These are phyloP conservation scores for Illadopsis cleaveri DNA, from an alignment of 2,113 vertebrate genomes.

Conservation along the genomic window DNA sequence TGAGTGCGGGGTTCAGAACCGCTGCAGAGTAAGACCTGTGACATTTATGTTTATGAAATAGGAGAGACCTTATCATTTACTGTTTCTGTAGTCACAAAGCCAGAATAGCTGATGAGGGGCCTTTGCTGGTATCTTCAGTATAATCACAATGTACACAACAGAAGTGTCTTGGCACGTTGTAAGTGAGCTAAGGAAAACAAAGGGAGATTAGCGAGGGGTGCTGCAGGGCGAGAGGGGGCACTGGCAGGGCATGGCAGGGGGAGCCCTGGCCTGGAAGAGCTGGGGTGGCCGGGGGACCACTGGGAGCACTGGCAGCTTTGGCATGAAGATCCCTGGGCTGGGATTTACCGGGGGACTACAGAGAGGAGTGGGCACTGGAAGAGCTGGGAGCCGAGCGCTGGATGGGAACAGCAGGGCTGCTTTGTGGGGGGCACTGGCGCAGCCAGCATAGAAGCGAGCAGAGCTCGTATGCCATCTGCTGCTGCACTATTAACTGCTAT, in stretches of 20 bases:
- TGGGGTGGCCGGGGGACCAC: neutral
- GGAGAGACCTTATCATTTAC: slow-evolving; percentile 64
- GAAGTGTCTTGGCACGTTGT: neutral
- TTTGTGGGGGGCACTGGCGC: slow-evolving; percentile 5
- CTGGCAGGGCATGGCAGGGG: rapidly evolving
- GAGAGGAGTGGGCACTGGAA: neutral
- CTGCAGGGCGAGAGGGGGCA: neutral
- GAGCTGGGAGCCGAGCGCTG: neutral
- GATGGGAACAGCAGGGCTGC: slow-evolving; percentile 23
- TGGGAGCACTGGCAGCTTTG: rapidly evolving
- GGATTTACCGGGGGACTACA: rapidly evolving
- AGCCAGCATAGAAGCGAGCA: neutral
- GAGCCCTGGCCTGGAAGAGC: neutral
- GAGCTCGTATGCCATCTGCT: slow-evolving; percentile 64
- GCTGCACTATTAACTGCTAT: slow-evolving; percentile 53
- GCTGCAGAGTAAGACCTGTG: slow-evolving; percentile 50
- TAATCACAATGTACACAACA: slow-evolving; percentile 10
- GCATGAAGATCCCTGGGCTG: neutral
- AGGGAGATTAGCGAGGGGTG: neutral
- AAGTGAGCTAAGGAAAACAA: neutral
- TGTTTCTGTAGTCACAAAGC: slow-evolving; percentile 56
- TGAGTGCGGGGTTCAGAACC: slow-evolving; percentile 32
- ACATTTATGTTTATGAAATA: slow-evolving; percentile 71
- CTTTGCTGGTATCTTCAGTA: slow-evolving; percentile 10
- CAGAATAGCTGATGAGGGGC: slow-evolving; percentile 59